Percentiles rank a stretch among this genome's conserved stretches.
Evolutionary conservation across 1,140 invertebrate species (phyloP).

Genomic region (Lucilia sericata): DNA sequence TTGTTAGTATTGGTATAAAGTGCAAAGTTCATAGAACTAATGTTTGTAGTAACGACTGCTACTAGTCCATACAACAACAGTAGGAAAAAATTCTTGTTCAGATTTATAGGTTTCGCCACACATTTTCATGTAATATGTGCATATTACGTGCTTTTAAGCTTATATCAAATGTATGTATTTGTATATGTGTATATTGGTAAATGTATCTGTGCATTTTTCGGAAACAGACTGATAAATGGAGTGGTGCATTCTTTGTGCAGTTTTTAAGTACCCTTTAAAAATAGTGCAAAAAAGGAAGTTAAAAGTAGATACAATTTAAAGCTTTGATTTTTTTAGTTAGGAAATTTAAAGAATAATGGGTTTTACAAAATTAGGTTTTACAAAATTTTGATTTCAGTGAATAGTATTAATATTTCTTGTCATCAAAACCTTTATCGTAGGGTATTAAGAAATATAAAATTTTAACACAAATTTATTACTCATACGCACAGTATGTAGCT

Average conservation of each 20-base stretch:
- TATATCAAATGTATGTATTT: neutral
- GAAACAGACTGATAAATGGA: neutral
- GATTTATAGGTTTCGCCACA: slow-evolving; percentile 28
- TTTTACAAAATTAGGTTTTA: no score
- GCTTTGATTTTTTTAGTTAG: no score
- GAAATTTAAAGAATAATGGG: no score
- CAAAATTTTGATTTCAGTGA: no score
- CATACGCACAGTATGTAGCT: no score
- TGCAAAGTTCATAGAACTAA: slow-evolving; percentile 3
- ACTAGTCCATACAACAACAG: neutral
- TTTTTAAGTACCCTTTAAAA: neutral
- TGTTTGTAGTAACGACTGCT: neutral
- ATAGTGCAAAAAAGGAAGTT: neutral
- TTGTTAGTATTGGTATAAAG: neutral
- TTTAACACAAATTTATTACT: no score
- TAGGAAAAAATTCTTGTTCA: neutral
- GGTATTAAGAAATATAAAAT: no score
- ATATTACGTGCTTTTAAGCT: slow-evolving; percentile 20
- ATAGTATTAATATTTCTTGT: no score
- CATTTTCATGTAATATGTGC: slow-evolving; percentile 12
- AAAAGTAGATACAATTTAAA: neutral
- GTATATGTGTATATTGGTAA: neutral
- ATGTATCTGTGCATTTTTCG: neutral
- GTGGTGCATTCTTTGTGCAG: neutral
- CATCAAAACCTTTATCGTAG: no score